Conservation (phyloP, 2,113 vertebrate species). For the Tyto alba region DNA sequence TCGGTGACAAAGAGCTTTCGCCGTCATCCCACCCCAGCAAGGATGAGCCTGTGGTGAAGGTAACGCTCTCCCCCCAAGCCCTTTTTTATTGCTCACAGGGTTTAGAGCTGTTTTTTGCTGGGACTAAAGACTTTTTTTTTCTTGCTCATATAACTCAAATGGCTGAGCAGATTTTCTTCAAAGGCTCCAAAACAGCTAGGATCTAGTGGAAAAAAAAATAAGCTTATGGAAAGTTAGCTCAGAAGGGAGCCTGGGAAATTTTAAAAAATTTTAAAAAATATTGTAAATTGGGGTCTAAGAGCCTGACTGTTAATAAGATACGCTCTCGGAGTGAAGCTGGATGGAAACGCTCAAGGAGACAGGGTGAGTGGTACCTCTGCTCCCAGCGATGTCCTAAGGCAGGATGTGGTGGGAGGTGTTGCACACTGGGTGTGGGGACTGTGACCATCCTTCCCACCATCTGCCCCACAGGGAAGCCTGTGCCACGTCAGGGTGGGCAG, state of each 20-base stretch:
- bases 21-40: not conserved
- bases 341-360: not conserved
- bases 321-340: too few species aligned
- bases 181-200: not conserved
- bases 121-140: not conserved
- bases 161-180: not conserved
- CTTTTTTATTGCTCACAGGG: not conserved
- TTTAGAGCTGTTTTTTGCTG: not conserved
- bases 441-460: not conserved
- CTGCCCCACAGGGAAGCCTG: not conserved
- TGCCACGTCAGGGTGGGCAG: not conserved
- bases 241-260: not conserved
- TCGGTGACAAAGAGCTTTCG: not conserved
- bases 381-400: not conserved
- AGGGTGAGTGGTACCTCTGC: not conserved
- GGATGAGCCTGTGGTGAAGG: conserved; percentile 55
- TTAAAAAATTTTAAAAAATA: too few species aligned
- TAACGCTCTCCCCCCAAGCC: not conserved
- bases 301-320: not conserved
- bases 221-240: not conserved
- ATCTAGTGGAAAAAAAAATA: not conserved
- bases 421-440: rapidly evolving
- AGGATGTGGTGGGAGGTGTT: not conserved
- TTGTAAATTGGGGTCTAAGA: not conserved
- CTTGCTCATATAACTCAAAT: not conserved